Percentiles rank a stretch among this genome's conserved stretches.
These are phyloP conservation scores for Montipora capricornis DNA, from an alignment of 64 coral and sea anemone genomes.

Conservation along the genomic window DNA sequence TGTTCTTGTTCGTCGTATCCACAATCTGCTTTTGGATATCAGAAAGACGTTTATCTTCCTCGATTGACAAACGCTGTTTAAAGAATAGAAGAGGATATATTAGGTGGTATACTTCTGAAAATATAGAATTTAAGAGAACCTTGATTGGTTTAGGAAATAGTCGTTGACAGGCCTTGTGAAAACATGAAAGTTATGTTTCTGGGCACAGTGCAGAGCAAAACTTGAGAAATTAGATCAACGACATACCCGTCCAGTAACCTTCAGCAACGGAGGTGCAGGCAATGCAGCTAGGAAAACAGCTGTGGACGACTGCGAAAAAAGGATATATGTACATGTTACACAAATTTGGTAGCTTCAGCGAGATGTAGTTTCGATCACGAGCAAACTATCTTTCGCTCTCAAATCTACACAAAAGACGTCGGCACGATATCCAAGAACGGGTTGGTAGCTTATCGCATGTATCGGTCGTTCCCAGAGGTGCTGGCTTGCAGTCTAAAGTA, in stretches of 20 bases:
- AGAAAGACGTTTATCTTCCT: conserved; percentile 92
- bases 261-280: conserved; percentile 84
- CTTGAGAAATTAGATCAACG: not conserved
- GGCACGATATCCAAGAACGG: not conserved
- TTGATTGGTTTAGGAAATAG: no score
- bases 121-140: no score
- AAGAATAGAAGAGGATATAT: not conserved
- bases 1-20: conserved; percentile 91
- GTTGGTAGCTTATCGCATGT: no score
- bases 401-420: not conserved
- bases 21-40: conserved; percentile 98
- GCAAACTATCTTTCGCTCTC: no score
- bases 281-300: conserved; percentile 86
- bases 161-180: no score
- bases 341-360: not conserved
- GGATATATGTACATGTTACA: not conserved
- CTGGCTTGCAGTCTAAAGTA: no score
- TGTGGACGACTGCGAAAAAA: conserved; percentile 80
- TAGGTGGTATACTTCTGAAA: no score
- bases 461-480: no score
- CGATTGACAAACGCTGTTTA: conserved; percentile 72
- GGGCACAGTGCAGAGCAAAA: not conserved
- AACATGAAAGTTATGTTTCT: no score
- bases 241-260: conserved; percentile 90
- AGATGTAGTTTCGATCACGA: no score